Evolutionary conservation across 2,888 invertebrate genomes (phyloP), one percentile per base, ranked within the genome.

Genomic region (Rhagium mordax): DNA sequence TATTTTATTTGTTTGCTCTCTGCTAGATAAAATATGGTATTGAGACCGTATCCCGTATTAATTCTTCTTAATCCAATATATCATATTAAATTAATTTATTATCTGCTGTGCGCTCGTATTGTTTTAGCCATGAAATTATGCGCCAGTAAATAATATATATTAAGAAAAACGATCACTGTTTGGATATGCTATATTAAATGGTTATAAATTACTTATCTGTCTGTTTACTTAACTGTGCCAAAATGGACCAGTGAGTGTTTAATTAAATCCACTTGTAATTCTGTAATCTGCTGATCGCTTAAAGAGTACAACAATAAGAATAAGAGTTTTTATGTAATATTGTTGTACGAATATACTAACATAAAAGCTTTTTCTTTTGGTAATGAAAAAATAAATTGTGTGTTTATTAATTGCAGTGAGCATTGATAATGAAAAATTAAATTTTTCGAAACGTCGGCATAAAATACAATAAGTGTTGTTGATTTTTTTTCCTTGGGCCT

Each of bases 11-110:
- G 49, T 51, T 27, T 51, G 51, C 18, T 18, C 53, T 16, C 16
- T 33, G 8, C 16, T 27, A 65, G 64, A 65, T 65, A 65, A 65
- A 33, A 15, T 48, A 24, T 27, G n/a, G 29, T 33, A 48, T 47
- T 24, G 62, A 48, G 47, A 62, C 49, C 49, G 27, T n/a, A 21
- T 48, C 24, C 27, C 60, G 21, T 21, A 15, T 61, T 62, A 62
- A 62, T 62, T 49, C 24, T 15, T 15, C 48, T 47, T 62, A 21
- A 62, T 62, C 62, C 48, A 48, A 15, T 49, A 62, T 48, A 24
- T 62, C 62, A 62, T 48, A 61, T 21, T 47, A 24, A 24, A 62
- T 62, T 15, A 47, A 62, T 47, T 62, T 47, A 48, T 62, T 49
- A 55, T 24, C 13, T 20, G 18, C 7, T 18, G 41, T 13, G n/a